A percentile compares a stretch with the other conserved stretches of the same genome.
phyloP scores from a whole-genome alignment of 2,888 invertebrate species.

The Drosophila meridiana region DNA sequence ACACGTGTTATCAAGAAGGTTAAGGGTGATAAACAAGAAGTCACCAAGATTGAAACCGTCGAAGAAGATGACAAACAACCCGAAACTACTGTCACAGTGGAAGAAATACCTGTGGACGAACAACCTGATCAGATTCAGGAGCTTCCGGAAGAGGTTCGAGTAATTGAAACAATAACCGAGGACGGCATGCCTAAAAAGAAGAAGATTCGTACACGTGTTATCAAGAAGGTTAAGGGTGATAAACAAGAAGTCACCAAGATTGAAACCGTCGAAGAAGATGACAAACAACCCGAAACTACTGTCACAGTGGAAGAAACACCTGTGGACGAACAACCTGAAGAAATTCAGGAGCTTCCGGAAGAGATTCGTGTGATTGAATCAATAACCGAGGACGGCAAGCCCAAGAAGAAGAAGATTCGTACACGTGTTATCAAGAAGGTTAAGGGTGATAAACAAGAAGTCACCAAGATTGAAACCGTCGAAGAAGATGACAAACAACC shows the following conservation, averaged over 20 bases:
- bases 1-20: constrained; percentile 3
- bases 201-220: constrained; percentile 8
- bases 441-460: constrained; percentile 12
- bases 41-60: constrained; percentile 1
- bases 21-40: not conserved
- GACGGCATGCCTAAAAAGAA: constrained; percentile 7
- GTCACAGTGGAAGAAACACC: constrained; percentile 1
- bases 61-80: constrained; percentile 18
- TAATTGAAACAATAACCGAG: not conserved
- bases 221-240: constrained; percentile 10
- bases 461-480: constrained; percentile 14
- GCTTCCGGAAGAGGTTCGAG: constrained; percentile 1
- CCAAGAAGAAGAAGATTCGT: constrained; percentile 27
- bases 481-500: constrained; percentile 11
- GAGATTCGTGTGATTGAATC: not conserved
- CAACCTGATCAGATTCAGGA: not conserved
- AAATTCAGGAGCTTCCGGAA: not conserved
- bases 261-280: constrained; percentile 16
- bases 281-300: constrained; percentile 2
- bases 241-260: constrained; percentile 10
- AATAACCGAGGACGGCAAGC: constrained; percentile 14
- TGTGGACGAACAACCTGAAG: too few species aligned
- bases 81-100: constrained; percentile 1
- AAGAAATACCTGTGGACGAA: not conserved
- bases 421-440: constrained; percentile 15